phyloP scores from a whole-genome alignment of 2,797 vertebrate species.

The Micromesistius poutassou region DNA sequence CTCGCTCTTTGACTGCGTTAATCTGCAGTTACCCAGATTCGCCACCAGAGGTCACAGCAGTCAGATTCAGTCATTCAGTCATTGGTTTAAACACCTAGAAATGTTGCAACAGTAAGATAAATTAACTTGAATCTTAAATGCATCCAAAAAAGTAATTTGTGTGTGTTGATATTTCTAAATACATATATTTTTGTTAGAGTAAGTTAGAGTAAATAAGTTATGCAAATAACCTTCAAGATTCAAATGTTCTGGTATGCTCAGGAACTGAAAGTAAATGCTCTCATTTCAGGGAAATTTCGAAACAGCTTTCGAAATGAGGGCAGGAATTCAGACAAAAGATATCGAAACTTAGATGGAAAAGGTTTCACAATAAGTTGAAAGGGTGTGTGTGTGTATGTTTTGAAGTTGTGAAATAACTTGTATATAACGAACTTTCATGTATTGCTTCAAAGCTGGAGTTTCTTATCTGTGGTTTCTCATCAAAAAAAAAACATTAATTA shows the following conservation, averaged over 20 bases:
- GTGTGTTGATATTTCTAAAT: background rate
- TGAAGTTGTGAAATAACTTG: background rate
- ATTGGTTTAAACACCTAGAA: too few species aligned
- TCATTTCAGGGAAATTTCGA: background rate
- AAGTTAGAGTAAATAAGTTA: background rate
- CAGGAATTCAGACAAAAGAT: background rate
- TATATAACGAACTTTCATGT: background rate
- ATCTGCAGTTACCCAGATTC: too few species aligned
- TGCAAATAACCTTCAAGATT: background rate
- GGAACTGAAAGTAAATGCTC: background rate
- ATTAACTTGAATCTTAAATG: too few species aligned
- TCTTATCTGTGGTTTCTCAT: background rate
- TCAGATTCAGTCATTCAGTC: too few species aligned
- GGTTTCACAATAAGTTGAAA: background rate
- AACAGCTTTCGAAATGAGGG: background rate
- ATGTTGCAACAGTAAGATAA: too few species aligned
- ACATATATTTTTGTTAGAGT: background rate
- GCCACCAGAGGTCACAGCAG: too few species aligned
- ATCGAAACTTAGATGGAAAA: background rate
- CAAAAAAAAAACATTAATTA: too few species aligned
- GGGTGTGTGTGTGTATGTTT: background rate
- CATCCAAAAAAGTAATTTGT: too few species aligned
- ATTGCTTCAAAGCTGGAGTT: background rate
- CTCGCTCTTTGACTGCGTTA: too few species aligned
- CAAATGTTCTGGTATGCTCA: background rate